These are phyloP conservation scores for Entomobrya proxima DNA, from an alignment of 2,888 invertebrate genomes.

Conservation along the genomic window DNA sequence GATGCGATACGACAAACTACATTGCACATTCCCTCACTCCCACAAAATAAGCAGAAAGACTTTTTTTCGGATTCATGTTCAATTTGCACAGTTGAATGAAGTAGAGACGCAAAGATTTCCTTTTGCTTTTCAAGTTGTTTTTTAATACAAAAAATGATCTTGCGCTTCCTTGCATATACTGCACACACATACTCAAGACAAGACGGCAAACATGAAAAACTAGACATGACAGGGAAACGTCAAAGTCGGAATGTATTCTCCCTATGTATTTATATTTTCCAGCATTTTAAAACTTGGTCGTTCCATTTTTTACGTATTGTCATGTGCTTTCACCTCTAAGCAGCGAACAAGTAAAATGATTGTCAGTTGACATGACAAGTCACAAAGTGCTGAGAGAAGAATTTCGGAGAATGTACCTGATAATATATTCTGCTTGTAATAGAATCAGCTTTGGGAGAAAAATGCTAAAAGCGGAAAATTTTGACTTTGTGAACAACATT, in stretches of 20 bases:
- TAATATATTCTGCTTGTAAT: background rate
- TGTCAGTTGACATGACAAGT: background rate
- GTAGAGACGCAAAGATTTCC: background rate
- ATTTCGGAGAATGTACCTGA: background rate
- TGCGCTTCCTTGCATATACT: background rate
- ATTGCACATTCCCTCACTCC: background rate
- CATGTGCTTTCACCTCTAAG: too few species aligned
- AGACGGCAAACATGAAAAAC: background rate
- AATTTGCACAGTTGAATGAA: conserved; percentile 2
- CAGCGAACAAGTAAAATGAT: too few species aligned
- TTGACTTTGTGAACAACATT: too few species aligned
- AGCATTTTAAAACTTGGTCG: background rate
- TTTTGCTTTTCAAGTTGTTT: background rate
- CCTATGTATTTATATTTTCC: background rate
- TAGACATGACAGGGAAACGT: background rate
- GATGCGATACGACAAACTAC: background rate
- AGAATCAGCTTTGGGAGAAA: background rate
- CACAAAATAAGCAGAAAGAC: background rate
- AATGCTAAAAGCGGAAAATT: too few species aligned
- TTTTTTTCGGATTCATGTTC: conserved; percentile 20
- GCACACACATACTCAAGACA: background rate
- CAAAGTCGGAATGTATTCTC: background rate
- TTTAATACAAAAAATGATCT: background rate
- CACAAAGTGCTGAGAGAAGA: background rate
- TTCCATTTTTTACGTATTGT: background rate